Conservation (phyloP, 2,888 invertebrate species). For the Agonopterix heracliana region DNA sequence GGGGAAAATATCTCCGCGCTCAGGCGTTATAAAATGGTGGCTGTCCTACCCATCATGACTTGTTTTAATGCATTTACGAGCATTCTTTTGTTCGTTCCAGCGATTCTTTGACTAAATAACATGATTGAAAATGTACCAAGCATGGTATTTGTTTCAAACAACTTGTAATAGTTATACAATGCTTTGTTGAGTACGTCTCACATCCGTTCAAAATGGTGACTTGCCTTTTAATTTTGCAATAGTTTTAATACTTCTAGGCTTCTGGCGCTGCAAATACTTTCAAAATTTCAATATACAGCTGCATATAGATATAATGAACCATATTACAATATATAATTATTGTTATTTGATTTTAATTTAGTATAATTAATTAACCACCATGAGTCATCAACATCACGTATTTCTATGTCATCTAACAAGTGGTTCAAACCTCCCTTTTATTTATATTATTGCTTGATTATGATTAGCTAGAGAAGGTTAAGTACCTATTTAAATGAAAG, state of each 20-base stretch:
- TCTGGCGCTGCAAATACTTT: not conserved
- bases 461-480: no score
- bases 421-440: not conserved
- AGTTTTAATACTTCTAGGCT: conserved; percentile 1
- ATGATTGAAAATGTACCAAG: conserved; percentile 29
- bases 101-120: conserved; percentile 37
- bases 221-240: conserved; percentile 51
- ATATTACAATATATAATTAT: no score
- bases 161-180: conserved; percentile 42
- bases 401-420: not conserved
- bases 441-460: no score
- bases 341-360: not conserved
- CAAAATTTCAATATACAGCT: no score
- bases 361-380: not conserved
- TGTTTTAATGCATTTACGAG: conserved; percentile 50
- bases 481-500: no score
- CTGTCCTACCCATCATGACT: conserved; percentile 61
- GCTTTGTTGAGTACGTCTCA: conserved; percentile 68
- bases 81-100: conserved; percentile 27
- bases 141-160: conserved; percentile 38
- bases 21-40: conserved; percentile 77
- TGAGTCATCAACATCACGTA: not conserved
- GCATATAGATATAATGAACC: no score
- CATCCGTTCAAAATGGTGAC: conserved; percentile 82
- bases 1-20: conserved; percentile 71